Evolutionary conservation across 2,113 vertebrate genomes (phyloP), one percentile per base, ranked within the genome.

Genomic region (Zosterops hypoxanthus): DNA sequence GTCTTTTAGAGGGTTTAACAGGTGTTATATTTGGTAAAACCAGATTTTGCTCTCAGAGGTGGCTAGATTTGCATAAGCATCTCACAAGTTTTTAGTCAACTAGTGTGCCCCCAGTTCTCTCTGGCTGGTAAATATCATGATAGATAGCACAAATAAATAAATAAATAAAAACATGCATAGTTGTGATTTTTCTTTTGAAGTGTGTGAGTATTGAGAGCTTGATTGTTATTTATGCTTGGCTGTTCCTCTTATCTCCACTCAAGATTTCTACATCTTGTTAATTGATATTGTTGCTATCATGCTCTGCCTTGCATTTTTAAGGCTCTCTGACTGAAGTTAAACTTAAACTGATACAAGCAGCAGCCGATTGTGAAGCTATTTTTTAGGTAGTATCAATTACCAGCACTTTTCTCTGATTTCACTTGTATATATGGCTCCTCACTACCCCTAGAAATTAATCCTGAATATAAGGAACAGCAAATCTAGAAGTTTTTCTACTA

Each of bases 151-250:
- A 50, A 63, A 59, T 55, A 75, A 82, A 86, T 91, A 49, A 61
- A 53, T 55, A 75, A 82, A 86, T 93, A 75, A 79, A 90, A 88
- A 65, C 14, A 33, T 41, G 8, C 24, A 31, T 66, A 34, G 50
- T 42, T 81, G 19, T 50, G 29, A 56, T 13, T 80, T 63, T 88
- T 33, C 69, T 89, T 96, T 94, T 85, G 73, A 95, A 88, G 73
- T 68, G n/a, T 5, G 1, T n/a, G 39, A 64, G 53, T 78, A 72
- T 68, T 0, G 0, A 81, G 93, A 75, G 55, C 64, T 34, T 83
- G 68, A 77, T 82, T 72, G 68, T 83, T 93, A 39, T 68, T 95
- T 89, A 60, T 80, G 47, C 15, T 52, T 75, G 90, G 28, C 52
- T 60, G 41, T 88, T 93, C 36, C 18, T 88, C 39, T 88, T 79